Evolutionary conservation across 2,113 vertebrate genomes (phyloP).

Genomic region (Lophura nycthemera): DNA sequence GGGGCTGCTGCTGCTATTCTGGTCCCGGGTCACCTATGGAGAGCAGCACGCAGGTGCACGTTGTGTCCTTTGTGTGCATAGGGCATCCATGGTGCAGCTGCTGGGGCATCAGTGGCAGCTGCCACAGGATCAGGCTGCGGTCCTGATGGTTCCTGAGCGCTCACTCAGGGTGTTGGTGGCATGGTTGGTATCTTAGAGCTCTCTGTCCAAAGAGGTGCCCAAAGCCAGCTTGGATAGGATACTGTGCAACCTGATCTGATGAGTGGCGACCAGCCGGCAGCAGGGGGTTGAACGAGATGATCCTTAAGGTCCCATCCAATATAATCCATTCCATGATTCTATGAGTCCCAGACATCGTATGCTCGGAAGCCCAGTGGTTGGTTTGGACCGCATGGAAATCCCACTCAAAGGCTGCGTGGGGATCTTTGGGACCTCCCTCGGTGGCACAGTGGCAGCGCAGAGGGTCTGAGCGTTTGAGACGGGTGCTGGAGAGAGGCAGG

Average conservation of each 20-base stretch:
- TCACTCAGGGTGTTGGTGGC: accelerated
- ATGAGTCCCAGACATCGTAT: not conserved
- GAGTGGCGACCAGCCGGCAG: too few species aligned
- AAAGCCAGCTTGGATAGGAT: too few species aligned
- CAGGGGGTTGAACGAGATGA: too few species aligned
- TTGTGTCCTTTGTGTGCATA: accelerated
- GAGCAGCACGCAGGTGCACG: accelerated
- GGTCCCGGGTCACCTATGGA: not conserved
- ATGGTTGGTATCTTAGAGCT: not conserved
- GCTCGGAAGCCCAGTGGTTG: not conserved
- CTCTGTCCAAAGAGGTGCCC: not conserved
- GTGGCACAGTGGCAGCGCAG: not conserved
- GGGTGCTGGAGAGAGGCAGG: not conserved
- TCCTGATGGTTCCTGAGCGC: not conserved
- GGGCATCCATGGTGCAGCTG: not conserved
- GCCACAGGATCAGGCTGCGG: not conserved
- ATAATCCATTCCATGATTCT: too few species aligned
- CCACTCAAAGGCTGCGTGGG: not conserved
- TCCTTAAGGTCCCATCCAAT: too few species aligned
- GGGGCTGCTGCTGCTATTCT: conserved; percentile 18
- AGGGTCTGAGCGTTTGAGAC: not conserved
- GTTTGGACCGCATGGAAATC: not conserved
- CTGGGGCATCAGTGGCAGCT: accelerated
- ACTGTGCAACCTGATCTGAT: too few species aligned
- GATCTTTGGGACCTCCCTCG: not conserved